Percentiles rank a stretch among this genome's conserved stretches.
Conservation (phyloP, 2,888 invertebrate genomes). For the Drosophila putrida region DNA sequence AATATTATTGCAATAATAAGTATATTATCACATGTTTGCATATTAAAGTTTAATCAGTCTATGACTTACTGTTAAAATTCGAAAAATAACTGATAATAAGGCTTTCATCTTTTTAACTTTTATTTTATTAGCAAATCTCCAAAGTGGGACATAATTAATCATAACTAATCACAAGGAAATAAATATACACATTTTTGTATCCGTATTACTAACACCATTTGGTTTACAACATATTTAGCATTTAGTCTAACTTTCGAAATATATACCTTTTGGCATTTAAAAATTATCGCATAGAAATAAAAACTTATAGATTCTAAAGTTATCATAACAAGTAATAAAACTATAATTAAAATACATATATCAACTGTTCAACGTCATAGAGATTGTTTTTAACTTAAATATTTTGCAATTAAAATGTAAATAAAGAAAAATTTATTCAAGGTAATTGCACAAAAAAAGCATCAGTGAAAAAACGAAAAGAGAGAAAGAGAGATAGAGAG, state of each 20-base stretch:
- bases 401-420: constrained; percentile 58
- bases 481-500: not conserved
- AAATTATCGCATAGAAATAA: constrained; percentile 1
- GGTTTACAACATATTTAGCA: not conserved
- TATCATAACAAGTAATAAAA: constrained; percentile 12
- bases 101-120: not conserved
- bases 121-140: not conserved
- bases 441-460: constrained; percentile 64
- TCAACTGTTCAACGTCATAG: not conserved
- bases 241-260: not conserved
- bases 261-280: constrained; percentile 7
- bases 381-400: constrained; percentile 39
- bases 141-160: not conserved
- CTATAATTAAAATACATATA: constrained; percentile 1
- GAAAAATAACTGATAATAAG: not conserved
- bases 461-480: constrained; percentile 26
- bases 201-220: too few species aligned
- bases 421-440: constrained; percentile 50
- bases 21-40: too few species aligned
- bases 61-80: not conserved
- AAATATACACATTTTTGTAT: too few species aligned
- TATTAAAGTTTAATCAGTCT: not conserved
- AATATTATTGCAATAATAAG: too few species aligned
- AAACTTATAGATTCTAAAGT: not conserved
- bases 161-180: too few species aligned